Conservation (phyloP, 2,113 vertebrate genomes). For the Cryptoleucopteryx plumbea region DNA sequence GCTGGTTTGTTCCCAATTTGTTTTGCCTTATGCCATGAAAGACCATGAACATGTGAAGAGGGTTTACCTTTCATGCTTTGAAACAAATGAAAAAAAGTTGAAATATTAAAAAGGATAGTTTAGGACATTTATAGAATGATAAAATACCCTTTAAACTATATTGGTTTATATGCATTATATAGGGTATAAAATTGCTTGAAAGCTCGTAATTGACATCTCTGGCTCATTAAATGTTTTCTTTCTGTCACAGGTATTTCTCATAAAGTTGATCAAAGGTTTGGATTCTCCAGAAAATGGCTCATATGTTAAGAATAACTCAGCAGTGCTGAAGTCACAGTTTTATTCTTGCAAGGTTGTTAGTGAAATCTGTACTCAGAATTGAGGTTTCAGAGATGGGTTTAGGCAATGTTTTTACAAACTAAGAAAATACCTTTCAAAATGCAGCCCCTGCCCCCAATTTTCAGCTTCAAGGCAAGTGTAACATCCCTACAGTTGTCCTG, state of each 20-base stretch:
- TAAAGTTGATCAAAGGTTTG: constrained; percentile 50
- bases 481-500: not conserved
- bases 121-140: not conserved
- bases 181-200: constrained; percentile 8
- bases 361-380: not conserved
- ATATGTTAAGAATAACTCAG: constrained; percentile 44
- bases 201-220: constrained; percentile 31
- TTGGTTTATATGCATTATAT: not conserved
- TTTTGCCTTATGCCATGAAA: not conserved
- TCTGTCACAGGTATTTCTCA: constrained; percentile 53
- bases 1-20: not conserved
- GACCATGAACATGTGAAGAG: not conserved
- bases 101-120: not conserved
- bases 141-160: not conserved
- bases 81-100: not conserved
- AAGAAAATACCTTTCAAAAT: not conserved
- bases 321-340: constrained; percentile 40
- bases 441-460: not conserved
- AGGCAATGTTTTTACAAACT: not conserved
- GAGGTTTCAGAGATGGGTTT: not conserved
- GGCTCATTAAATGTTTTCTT: constrained; percentile 39
- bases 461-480: not conserved
- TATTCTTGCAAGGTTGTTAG: not conserved
- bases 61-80: not conserved
- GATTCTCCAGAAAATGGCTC: constrained; percentile 16